Base-by-base conservation (phyloP, 1,140 invertebrate species). In the Pygmarrhopalites habei region DNA sequence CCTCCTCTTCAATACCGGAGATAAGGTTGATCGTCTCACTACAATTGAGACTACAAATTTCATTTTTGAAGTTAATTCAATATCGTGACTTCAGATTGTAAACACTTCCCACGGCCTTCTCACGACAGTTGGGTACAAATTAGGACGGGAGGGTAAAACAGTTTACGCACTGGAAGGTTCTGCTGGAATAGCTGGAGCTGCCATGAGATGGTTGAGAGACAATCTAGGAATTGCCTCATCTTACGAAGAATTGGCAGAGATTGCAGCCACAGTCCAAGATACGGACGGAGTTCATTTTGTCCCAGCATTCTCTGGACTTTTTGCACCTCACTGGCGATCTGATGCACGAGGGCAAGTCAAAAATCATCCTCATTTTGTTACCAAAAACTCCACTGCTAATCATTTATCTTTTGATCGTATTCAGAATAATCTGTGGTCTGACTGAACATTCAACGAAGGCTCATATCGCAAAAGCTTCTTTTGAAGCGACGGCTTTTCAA, bases 401-500 rank as follows among this genome's bases (percentile, higher is more conserved):
- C 7, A 39, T 10, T 39, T 39, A 39, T 10, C 17, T 39, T 39
- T 39, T 17, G 10, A 39, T 39, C 7, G 7, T 39, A 10, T 55
- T 7, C 35, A 92, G 89, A 62, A 86, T 92, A 21, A 92, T 98
- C 69, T 95, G 93, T 74, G 96, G 96, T 0, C 76, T 99, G 17
- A 97, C 94, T 25, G 90, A 94, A 62, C 95, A 89, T 73, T 92
- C 93, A 0, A 93, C 85, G 0, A 92, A 92, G 74, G 86, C 87
- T 67, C 95, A 99, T 73, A 89, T 99, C 60, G 88, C 92, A 35
- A 79, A 94, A 72, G 95, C 96, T 0, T 89, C 91, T 0, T 77
- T 98, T 17, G 94, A 98, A 79, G 87, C 94, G 10, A 88, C 98
- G 0, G 94, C 93, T 71, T 99, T 94, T 75, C 95, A 98, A 78